phyloP scores from a whole-genome alignment of 2,888 invertebrate species.

The Pollenia griseotomentosa region DNA sequence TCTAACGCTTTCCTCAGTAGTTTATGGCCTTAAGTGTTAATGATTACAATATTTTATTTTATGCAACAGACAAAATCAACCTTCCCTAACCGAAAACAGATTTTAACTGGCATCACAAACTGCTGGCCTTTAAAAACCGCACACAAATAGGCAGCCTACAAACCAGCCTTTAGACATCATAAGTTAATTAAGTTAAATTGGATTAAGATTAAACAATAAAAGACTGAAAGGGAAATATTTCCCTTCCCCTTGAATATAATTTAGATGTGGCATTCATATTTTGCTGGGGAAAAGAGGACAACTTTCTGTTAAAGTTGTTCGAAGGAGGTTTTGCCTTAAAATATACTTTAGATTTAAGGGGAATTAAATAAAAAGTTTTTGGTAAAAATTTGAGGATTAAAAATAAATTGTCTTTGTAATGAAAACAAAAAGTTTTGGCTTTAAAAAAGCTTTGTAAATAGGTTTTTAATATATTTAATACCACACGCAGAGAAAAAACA shows the following conservation, averaged over 20 bases:
- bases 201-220: slow-evolving; percentile 78
- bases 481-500: too few species aligned
- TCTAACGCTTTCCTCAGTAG: background rate
- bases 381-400: too few species aligned
- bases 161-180: slow-evolving; percentile 57
- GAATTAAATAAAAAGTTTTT: too few species aligned
- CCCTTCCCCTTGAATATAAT: background rate
- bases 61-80: background rate
- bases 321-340: too few species aligned
- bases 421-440: too few species aligned
- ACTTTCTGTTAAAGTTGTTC: background rate
- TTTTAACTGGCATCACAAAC: background rate
- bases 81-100: background rate
- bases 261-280: background rate
- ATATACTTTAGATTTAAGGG: too few species aligned
- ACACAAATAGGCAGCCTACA: background rate
- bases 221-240: background rate
- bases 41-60: slow-evolving; percentile 76
- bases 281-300: background rate
- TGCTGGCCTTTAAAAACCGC: background rate
- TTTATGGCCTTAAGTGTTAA: slow-evolving; percentile 81
- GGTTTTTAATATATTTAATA: too few species aligned
- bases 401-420: too few species aligned
- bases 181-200: slow-evolving; percentile 81
- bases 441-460: too few species aligned